These are phyloP conservation scores for Chauna torquata DNA, from an alignment of 2,113 vertebrate genomes.

Conservation along the genomic window DNA sequence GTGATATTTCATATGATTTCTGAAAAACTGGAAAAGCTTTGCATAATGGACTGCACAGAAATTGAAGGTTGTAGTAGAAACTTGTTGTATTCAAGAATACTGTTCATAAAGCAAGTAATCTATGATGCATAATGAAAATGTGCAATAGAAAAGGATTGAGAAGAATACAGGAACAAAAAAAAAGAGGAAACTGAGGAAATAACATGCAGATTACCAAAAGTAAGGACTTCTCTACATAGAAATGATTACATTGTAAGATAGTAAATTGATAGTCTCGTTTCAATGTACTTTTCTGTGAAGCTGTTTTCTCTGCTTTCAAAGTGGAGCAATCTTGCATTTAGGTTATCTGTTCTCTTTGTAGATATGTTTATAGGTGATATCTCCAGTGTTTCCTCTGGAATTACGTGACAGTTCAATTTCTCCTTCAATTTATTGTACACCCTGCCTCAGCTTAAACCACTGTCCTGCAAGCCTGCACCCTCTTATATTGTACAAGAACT, in stretches of 20 bases:
- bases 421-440: not conserved
- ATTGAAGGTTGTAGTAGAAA: not conserved
- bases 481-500: not conserved
- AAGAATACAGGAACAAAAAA: not conserved
- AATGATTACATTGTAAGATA: accelerated
- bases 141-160: not conserved
- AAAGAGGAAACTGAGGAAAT: not conserved
- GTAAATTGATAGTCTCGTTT: not conserved
- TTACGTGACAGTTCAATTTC: not conserved
- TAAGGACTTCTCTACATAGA: not conserved
- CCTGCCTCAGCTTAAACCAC: not conserved
- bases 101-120: not conserved
- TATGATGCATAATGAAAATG: not conserved
- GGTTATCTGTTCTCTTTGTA: not conserved
- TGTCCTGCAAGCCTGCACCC: not conserved
- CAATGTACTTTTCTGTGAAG: not conserved
- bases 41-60: not conserved
- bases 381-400: not conserved
- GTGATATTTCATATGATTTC: not conserved
- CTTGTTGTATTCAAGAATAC: not conserved
- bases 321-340: not conserved
- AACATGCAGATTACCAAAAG: not conserved
- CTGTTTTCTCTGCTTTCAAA: not conserved
- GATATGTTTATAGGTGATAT: not conserved
- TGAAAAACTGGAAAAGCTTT: not conserved